Conservation (phyloP, 2,113 vertebrate species). For the Reinhardtius hippoglossoides region DNA sequence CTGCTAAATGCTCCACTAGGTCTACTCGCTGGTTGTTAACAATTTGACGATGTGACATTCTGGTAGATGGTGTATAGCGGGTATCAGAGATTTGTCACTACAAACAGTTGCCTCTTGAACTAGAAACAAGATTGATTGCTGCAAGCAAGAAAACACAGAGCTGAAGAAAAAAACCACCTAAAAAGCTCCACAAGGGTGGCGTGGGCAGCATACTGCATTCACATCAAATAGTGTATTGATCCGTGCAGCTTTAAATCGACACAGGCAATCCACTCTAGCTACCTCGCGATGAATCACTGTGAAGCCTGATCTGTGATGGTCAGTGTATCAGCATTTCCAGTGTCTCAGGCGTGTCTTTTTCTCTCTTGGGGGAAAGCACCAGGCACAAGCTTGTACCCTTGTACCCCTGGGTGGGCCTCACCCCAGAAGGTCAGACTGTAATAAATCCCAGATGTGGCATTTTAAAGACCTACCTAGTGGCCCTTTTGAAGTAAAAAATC, state of each 20-base stretch:
- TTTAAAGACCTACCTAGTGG: background rate
- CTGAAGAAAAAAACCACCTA: too few relatives aligned
- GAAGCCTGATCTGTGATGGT: background rate
- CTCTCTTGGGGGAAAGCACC: background rate
- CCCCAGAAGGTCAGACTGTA: background rate
- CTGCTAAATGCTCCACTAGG: too few relatives aligned
- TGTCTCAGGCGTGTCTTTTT: background rate
- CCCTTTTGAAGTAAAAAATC: conserved; percentile 14
- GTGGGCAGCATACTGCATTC: too few relatives aligned
- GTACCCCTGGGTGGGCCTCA: background rate
- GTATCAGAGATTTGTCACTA: too few relatives aligned
- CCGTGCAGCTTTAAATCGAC: background rate
- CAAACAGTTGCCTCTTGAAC: background rate
- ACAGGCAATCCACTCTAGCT: background rate
- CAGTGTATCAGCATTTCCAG: background rate
- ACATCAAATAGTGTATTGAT: background rate
- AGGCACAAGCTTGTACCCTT: background rate
- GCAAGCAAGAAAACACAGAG: too few relatives aligned
- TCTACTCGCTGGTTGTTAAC: background rate
- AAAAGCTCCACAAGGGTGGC: too few relatives aligned
- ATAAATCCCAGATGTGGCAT: conserved; percentile 18
- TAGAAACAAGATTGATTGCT: background rate
- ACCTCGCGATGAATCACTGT: background rate
- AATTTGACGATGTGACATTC: background rate
- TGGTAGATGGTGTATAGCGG: too few relatives aligned